Conservation (phyloP, 2,113 vertebrate genomes). For the Stegastes partitus region DNA sequence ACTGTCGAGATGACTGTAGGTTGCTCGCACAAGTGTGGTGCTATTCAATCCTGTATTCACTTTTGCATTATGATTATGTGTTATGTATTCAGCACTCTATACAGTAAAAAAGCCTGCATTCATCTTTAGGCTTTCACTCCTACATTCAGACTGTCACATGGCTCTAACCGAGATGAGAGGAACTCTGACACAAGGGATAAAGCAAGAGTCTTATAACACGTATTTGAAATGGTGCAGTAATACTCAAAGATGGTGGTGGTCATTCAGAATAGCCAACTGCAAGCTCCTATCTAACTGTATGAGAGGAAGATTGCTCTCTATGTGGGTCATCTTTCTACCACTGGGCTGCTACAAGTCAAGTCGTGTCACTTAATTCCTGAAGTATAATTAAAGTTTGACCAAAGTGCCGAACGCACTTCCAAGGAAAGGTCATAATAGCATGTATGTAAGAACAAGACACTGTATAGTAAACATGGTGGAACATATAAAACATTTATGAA, state of each 20-base stretch:
- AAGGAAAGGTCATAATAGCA: neutral
- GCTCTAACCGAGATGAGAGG: slow-evolving; percentile 5
- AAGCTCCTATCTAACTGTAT: neutral
- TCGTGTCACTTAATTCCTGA: neutral
- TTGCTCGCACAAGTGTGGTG: slow-evolving; percentile 17
- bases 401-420: neutral
- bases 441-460: neutral
- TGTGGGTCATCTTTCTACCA: neutral
- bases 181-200: neutral
- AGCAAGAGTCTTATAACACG: neutral
- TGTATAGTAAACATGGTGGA: neutral
- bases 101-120: slow-evolving; percentile 21
- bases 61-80: slow-evolving; percentile 28
- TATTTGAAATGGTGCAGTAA: neutral
- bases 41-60: slow-evolving; percentile 16
- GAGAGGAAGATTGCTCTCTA: neutral
- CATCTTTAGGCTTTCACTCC: slow-evolving; percentile 20
- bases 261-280: too few species aligned
- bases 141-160: slow-evolving; percentile 12
- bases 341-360: neutral
- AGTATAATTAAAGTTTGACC: neutral
- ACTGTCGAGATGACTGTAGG: slow-evolving; percentile 20
- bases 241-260: neutral
- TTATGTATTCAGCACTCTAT: neutral
- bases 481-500: neutral